Percentiles rank a stretch among this genome's conserved stretches.
These are phyloP conservation scores for Damaliscus lunatus DNA, from an alignment of 2,113 vertebrate genomes.

Conservation along the genomic window DNA sequence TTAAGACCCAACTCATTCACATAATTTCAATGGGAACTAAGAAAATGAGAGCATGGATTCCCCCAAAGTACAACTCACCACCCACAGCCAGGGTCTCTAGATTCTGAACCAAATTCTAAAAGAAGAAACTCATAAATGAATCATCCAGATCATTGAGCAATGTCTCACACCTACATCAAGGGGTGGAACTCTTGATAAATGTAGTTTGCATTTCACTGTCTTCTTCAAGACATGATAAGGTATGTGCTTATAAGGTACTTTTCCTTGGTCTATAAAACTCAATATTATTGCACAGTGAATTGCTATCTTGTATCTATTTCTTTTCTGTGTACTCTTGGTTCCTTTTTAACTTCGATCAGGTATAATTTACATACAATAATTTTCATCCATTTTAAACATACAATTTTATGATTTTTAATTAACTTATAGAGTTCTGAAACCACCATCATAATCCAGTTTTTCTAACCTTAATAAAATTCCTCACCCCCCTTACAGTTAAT, in stretches of 20 bases:
- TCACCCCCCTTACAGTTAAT: neutral
- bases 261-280: neutral
- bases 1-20: neutral
- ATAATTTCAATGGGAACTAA: neutral
- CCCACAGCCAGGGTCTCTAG: neutral
- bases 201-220: neutral
- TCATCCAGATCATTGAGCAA: neutral
- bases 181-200: neutral
- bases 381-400: neutral
- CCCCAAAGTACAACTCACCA: neutral
- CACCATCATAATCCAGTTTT: neutral
- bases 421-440: neutral
- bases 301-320: neutral
- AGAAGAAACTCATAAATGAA: neutral
- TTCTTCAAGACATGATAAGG: neutral
- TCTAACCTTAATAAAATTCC: neutral
- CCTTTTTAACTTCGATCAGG: neutral
- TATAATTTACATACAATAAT: neutral
- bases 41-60: neutral
- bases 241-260: neutral
- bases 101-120: neutral
- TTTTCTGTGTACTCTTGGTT: neutral
- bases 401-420: neutral
- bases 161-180: neutral
- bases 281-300: neutral